phyloP scores from a whole-genome alignment of 2,113 vertebrate species.

The Patagioenas fasciata region DNA sequence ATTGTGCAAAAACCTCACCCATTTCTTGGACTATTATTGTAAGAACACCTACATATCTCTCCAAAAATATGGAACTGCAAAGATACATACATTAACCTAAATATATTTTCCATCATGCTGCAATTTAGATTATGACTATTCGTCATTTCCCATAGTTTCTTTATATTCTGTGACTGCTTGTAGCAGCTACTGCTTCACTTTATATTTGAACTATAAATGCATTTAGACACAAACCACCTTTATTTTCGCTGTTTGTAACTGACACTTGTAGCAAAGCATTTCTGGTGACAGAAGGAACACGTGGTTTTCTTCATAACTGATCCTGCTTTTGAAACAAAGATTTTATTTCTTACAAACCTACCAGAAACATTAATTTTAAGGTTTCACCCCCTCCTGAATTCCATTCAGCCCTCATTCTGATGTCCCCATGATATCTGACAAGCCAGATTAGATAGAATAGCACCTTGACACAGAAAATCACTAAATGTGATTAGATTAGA shows the following conservation, averaged over 20 bases:
- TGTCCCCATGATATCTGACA: background rate
- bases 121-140: background rate
- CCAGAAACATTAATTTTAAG: background rate
- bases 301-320: background rate
- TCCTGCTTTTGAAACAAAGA: background rate
- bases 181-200: background rate
- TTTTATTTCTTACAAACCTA: background rate
- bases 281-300: background rate
- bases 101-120: background rate
- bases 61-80: background rate
- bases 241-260: background rate
- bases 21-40: background rate
- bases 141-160: background rate
- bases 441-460: background rate
- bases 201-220: background rate
- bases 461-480: background rate
- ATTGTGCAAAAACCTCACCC: background rate
- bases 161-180: background rate
- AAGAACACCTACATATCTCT: background rate
- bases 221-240: background rate
- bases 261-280: background rate
- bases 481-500: background rate
- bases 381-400: background rate
- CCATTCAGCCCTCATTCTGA: background rate
- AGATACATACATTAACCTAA: background rate